These are phyloP conservation scores for Drosophila barbarae DNA, from an alignment of 2,888 invertebrate genomes.

Conservation along the genomic window DNA sequence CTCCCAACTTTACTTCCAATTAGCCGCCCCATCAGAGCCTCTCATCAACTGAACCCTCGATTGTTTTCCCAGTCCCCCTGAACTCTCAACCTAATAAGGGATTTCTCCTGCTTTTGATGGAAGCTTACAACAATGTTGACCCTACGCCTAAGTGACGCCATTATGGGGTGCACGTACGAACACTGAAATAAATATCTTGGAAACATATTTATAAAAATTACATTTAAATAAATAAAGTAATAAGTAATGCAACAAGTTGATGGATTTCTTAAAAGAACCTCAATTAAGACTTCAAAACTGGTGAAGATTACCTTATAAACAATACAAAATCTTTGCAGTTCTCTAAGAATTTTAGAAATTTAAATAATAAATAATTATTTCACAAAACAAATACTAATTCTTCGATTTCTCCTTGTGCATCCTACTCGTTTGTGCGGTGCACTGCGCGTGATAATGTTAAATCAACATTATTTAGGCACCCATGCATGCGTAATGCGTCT, in stretches of 20 bases:
- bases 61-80: conserved; percentile 22
- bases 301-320: too few species aligned
- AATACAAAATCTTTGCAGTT: neutral
- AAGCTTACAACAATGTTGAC: conserved; percentile 50
- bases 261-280: neutral
- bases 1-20: conserved; percentile 19
- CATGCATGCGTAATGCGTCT: conserved; percentile 77
- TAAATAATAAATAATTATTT: neutral
- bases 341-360: neutral
- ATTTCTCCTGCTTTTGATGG: conserved; percentile 13
- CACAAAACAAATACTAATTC: neutral
- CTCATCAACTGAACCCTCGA: conserved; percentile 16
- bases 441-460: conserved; percentile 73
- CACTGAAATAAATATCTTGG: neutral
- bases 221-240: neutral
- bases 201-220: too few species aligned
- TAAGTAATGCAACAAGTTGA: too few species aligned
- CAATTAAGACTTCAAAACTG: neutral
- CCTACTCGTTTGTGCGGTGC: conserved; percentile 18
- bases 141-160: conserved; percentile 39
- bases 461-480: conserved; percentile 78
- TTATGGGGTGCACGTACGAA: conserved; percentile 5
- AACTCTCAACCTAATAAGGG: conserved; percentile 2
- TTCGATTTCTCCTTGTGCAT: neutral
- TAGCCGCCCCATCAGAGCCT: conserved; percentile 16